phyloP scores from a whole-genome alignment of 2,888 invertebrate species.

The Pocota personata region DNA sequence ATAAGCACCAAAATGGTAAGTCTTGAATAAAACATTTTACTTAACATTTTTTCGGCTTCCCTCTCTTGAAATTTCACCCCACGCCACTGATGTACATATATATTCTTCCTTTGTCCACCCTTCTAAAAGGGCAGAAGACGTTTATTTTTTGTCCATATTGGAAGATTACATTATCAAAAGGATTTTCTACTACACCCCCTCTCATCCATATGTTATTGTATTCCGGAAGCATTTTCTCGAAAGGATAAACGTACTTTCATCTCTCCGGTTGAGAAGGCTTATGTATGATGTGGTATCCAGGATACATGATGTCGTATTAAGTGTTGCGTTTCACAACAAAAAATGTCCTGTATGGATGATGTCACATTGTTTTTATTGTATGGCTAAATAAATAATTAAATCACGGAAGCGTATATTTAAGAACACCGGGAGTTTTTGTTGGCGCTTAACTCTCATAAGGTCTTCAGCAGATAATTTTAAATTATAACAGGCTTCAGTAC shows the following conservation, averaged over 20 bases:
- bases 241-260: slow-evolving; percentile 7
- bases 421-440: not conserved
- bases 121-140: not conserved
- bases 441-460: not conserved
- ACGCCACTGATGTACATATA: no score
- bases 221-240: not conserved
- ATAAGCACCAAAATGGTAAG: no score
- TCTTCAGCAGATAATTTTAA: slow-evolving; percentile 12
- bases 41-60: no score
- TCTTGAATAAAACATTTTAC: no score
- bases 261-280: not conserved
- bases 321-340: slow-evolving; percentile 9
- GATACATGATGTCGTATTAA: not conserved
- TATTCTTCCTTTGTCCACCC: not conserved
- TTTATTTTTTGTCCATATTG: not conserved
- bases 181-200: not conserved
- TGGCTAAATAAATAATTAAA: slow-evolving; percentile 17
- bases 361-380: slow-evolving; percentile 21
- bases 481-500: slow-evolving; percentile 2
- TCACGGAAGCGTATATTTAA: not conserved
- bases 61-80: no score
- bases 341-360: slow-evolving; percentile 7
- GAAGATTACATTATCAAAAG: slow-evolving; percentile 22
- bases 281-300: not conserved
- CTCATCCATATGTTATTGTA: not conserved